Conservation (phyloP, 2,797 vertebrate species). For the Ispidina lecontei region DNA sequence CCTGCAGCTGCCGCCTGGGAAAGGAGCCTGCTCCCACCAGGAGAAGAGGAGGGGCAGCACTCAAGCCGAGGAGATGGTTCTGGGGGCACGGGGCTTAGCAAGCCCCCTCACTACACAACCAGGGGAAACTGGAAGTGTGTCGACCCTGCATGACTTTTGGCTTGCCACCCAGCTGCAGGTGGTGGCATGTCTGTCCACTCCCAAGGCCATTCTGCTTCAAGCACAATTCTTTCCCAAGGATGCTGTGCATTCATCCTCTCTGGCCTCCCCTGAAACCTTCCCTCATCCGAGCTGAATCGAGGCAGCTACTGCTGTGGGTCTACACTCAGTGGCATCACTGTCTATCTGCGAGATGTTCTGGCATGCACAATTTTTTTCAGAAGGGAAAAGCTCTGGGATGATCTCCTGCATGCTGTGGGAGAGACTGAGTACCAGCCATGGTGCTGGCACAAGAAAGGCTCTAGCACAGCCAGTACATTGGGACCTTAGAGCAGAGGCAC, state of each 20-base stretch:
- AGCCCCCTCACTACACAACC: not conserved
- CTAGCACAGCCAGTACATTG: not conserved
- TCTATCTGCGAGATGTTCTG: rapidly evolving
- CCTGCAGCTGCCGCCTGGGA: slow-evolving; percentile 4
- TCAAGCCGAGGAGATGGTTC: not conserved
- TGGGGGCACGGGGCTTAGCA: not conserved
- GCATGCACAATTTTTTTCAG: not conserved
- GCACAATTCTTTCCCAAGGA: rapidly evolving
- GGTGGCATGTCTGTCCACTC: rapidly evolving
- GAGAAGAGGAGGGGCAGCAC: not conserved
- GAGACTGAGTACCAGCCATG: too few species aligned
- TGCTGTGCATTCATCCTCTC: not conserved
- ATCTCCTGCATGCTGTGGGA: rapidly evolving
- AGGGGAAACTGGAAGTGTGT: not conserved
- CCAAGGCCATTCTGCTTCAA: not conserved
- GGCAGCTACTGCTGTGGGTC: not conserved
- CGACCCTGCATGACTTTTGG: not conserved
- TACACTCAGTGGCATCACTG: not conserved
- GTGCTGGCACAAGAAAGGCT: not conserved
- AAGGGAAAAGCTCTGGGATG: not conserved
- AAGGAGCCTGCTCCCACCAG: not conserved
- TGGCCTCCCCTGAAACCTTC: not conserved
- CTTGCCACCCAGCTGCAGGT: rapidly evolving
- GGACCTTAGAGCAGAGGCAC: not conserved
- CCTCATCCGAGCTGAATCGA: rapidly evolving